Evolutionary conservation across 2,113 vertebrate species (phyloP), one percentile per base, ranked within the genome.

Genomic region (Dasyurus viverrinus): DNA sequence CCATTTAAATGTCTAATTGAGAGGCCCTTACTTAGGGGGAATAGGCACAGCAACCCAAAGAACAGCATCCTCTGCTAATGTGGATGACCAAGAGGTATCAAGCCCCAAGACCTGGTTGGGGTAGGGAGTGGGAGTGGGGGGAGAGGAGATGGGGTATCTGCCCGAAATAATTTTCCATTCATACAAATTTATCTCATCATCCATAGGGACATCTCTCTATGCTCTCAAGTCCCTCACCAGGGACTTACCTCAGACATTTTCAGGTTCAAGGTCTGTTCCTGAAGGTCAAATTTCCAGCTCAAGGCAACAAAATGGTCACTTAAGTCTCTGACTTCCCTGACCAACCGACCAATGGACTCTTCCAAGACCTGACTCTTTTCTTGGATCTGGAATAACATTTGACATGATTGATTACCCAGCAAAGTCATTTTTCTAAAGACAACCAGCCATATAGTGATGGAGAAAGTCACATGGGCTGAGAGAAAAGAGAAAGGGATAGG

Each of bases 221-320:
- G 10, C 68, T 42, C 19, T n/a, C n/a, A 84, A n/a, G n/a, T 42
- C 68, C n/a, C 68, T 25, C 19, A 14, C 26, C 0, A 0, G 0
- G 1, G 1, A 54, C 90, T 91, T 36, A 93, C 98, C 96, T 97
- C 92, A 0, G 53, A 84, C 53, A 97, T 94, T 89, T 25, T 91
- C 57, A 96, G 93, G 30, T 53, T 68, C 84, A 97, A 91, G 0
- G 60, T 97, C 93, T 95, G 97, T 25, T 96, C 95, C 52, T 97
- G 98, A 48, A 97, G 93, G 12, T 97, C 95, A 53, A 97, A 76
- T 42, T 91, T 97, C 95, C 97, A 97, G 90, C 57, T 97, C 92
- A 98, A 84, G 84, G 97, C 96, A 53, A 95, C 53, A 14, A 96
- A 96, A 46, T 94, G 97, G 25, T 95, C 96, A 22, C 91, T 90